Base-by-base conservation (phyloP, 1,140 invertebrate genomes). In the Pachypsylla venusta region DNA sequence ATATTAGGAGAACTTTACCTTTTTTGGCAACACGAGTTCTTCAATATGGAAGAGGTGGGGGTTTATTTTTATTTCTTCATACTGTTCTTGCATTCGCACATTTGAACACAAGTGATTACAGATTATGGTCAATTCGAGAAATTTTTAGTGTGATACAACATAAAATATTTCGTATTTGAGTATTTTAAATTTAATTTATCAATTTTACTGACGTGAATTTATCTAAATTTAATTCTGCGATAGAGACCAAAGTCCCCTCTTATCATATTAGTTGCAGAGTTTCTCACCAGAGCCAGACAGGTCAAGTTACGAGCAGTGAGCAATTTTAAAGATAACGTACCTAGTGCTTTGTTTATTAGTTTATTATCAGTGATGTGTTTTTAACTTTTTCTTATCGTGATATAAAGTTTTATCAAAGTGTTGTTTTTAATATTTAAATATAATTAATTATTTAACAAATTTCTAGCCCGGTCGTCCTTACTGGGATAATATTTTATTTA, bases 1-100 rank as follows among this genome's bases (percentile, higher is more conserved):
- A 65, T 70, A 69, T 66, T 66, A 64, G 69, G 67, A 61, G 63
- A 68, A 69, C 63, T 67, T 68, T 70, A 67, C 69, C 69, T 68
- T 68, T 69, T 70, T 70, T 70, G 67, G 69, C 68, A 67, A 65
- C 64, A 64, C 62, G 64, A 62, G 66, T 66, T 70, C 67, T 66
- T 69, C 67, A 69, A 70, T 68, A 70, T 66, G 69, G 69, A 63
- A 68, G 59, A 59, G 61, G 60, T 56, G 55, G 54, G 61, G 56
- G 55, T 35, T 26, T 54, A 35, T 22, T 58, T 53, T 27, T 56
- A 59, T 24, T 10, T 2, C 13, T 25, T n/a, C 61, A 63, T 53
- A 61, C 57, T 56, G 39, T 48, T 56, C 54, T 39, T 25, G 25
- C 39, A 16, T 28, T 28, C 28, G 25, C 26, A 57, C 35, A 60